Percentiles rank a stretch among this genome's conserved stretches.
phyloP scores from a whole-genome alignment of 2,113 vertebrate genomes.

The Dasyprocta punctata region DNA sequence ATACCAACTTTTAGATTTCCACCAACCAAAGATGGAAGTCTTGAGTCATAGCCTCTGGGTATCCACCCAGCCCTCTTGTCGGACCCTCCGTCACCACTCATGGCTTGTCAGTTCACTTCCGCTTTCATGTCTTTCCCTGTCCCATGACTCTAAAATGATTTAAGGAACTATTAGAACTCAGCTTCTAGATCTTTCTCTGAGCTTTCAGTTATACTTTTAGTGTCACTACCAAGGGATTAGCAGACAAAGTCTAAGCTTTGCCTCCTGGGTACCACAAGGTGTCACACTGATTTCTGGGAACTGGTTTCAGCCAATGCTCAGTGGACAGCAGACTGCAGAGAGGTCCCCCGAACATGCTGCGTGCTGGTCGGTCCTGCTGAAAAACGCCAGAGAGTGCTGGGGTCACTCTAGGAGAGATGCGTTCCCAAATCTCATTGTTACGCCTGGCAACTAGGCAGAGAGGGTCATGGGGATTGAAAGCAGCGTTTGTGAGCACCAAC shows the following conservation, averaged over 20 bases:
- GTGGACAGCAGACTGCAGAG: background rate
- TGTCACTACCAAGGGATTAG: background rate
- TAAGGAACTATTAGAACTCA: background rate
- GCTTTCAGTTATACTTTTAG: background rate
- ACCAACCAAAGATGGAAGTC: background rate
- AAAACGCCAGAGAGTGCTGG: background rate
- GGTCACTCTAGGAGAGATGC: background rate
- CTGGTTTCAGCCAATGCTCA: background rate
- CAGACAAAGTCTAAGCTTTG: background rate
- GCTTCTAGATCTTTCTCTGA: background rate
- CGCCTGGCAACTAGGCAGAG: background rate
- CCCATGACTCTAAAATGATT: background rate
- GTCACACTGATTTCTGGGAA: background rate
- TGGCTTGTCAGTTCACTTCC: background rate
- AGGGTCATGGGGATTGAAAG: background rate
- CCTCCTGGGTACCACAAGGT: background rate
- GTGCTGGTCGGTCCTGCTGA: background rate
- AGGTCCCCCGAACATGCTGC: no score
- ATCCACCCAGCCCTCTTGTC: background rate
- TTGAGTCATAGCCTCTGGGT: background rate
- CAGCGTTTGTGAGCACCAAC: background rate
- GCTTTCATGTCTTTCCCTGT: background rate
- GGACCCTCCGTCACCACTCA: no score
- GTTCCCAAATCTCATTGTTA: background rate
- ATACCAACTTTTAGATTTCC: background rate